Evolutionary conservation across 1,140 invertebrate genomes (phyloP).

Genomic region (Platorchestia sp.): DNA sequence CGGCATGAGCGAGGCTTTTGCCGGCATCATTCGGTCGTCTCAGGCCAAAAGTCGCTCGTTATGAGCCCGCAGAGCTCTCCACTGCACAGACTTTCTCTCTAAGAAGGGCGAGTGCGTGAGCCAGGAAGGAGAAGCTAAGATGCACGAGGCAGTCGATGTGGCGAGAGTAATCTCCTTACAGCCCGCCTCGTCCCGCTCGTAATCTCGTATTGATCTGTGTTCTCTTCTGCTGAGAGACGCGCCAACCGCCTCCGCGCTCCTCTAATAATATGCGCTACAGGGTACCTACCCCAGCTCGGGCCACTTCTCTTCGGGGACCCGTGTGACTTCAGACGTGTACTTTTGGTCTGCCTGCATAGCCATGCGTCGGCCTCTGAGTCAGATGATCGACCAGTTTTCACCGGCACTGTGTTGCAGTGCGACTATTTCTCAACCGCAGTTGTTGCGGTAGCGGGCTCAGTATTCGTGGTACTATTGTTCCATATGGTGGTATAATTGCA

Average conservation of each 20-base stretch:
- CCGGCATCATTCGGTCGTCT: too few species aligned
- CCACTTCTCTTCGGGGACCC: neutral
- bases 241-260: neutral
- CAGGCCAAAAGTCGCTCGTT: too few species aligned
- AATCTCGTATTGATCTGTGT: slow-evolving; percentile 39
- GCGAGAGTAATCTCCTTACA: slow-evolving; percentile 14
- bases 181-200: neutral
- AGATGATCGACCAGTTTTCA: neutral
- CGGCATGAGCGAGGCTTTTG: too few species aligned
- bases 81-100: neutral
- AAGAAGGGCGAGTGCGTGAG: neutral
- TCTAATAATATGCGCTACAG: neutral
- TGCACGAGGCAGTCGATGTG: neutral
- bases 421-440: neutral
- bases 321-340: neutral
- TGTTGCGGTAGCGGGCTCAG: neutral
- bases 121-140: neutral
- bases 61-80: neutral
- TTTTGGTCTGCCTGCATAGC: neutral
- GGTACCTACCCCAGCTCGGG: neutral
- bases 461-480: neutral
- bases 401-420: too few species aligned
- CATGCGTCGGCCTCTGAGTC: neutral
- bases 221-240: slow-evolving; percentile 6
- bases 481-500: neutral